Base-by-base conservation (phyloP, 1,140 invertebrate genomes). In the Antheraea mylitta region DNA sequence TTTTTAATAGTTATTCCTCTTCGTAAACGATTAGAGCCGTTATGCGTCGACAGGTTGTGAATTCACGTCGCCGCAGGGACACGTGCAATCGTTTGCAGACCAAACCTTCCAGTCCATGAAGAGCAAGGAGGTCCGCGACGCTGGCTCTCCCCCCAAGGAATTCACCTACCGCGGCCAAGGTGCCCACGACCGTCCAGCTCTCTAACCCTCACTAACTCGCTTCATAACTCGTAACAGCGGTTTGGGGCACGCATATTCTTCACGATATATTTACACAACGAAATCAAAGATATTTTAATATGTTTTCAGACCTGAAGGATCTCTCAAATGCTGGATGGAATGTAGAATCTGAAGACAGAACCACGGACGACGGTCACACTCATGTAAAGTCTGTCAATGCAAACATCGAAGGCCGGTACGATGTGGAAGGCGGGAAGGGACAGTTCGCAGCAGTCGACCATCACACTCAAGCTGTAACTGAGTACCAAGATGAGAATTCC, bases 101-200 rank as follows among this genome's bases (percentile, higher is more conserved):
- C 95, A 96, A 84, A 95, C 94, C 77, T 96, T 96, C 87, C 92
- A 95, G 79, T 95, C 95, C 62, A 93, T 96, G 84, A 96, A 96
- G 92, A 94, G 93, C 62, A 96, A 96, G 89, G 96, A 96, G 89
- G 95, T 96, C 18, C 92, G 95, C 59, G 96, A 96, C 81, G 96
- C 95, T 7, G 95, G 95, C 83, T 96, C 95, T 37, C 96, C 96
- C 5, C 95, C 94, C 16, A 93, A 94, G 76, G 95, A 95, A 75
- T 93, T 93, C 80, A 86, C 90, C 62, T 93, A 92, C 80, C 90
- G 88, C 77, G 87, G 88, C 83, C 87, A 89, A 90, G 88, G 88
- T 90, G 82, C 85, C 75, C 78, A 82, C 81, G 71, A 72, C 71
- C 73, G 70, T 69, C 73, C 72, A 48, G 63, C 73, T 78, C 70